Base-by-base conservation (phyloP, 2,888 invertebrate species). In the Cryptus armator region DNA sequence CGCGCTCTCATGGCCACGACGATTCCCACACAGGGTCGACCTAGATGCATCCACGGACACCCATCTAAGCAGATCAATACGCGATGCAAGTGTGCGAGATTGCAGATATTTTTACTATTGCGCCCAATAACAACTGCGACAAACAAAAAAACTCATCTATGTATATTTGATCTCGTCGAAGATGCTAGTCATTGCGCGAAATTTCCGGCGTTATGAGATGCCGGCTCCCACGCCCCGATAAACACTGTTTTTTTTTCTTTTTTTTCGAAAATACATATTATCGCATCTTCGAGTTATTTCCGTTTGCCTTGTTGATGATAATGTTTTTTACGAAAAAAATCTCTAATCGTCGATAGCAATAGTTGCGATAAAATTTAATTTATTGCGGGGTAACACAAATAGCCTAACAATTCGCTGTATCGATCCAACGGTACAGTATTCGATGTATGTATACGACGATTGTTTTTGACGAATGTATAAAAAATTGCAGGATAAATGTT, bases 21-120 rank as follows among this genome's bases (percentile, higher is more conserved):
- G 62, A 43, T 78, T 24, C 56, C 37, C 37, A 59, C 62, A 51
- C 67, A 71, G 43, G 59, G 64, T 14, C 85, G 82, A 85, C 85
- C 85, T 59, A 82, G 79, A 79, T 85, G 56, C 70, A 46, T 19
- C 51, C 16, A 46, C 46, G 14, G 48, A 68, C 56, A 53, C 44
- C 53, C 75, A 46, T 75, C 75, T 32, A 77, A 66, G 56, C 78
- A 78, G 75, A 85, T 82, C 85, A 85, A 85, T 85, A 85, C 79
- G 24, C 74, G 70, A 79, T 82, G 85, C 75, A 66, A 79, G 32
- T 43, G 59, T 43, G 59, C 14, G 29, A 29, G 12, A 75, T 75
- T 79, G 75, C 85, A 43, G 74, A 51, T 79, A 48, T 46, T 79
- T 24, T 46, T 71, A 32, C 16, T 7, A 24, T 53, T 48, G 24